These are phyloP conservation scores for Rhogogaster chlorosoma DNA, from an alignment of 2,888 invertebrate species.

Conservation along the genomic window DNA sequence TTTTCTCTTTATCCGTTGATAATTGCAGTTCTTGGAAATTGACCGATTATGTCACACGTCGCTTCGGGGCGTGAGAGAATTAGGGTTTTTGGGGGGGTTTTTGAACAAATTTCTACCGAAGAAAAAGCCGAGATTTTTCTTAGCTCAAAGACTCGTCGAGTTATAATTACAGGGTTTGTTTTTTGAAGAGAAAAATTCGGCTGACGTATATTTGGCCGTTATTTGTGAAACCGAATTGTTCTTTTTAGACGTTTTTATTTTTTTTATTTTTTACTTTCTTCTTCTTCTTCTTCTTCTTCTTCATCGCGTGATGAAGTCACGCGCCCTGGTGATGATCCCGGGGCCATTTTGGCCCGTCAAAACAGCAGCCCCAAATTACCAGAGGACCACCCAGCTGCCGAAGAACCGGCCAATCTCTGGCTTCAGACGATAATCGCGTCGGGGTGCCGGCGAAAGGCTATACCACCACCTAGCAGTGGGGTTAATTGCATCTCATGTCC, in stretches of 20 bases:
- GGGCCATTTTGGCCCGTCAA: constrained; percentile 70
- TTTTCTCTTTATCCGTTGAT: neutral
- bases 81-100: too few relatives aligned
- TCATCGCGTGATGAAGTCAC: constrained; percentile 25
- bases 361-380: constrained; percentile 73
- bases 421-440: constrained; percentile 72
- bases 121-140: too few relatives aligned
- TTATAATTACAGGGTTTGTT: neutral
- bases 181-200: neutral
- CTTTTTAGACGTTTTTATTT: neutral
- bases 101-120: too few relatives aligned
- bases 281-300: neutral
- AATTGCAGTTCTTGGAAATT: neutral
- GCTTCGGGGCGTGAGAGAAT: too few relatives aligned
- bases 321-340: constrained; percentile 65
- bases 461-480: constrained; percentile 38
- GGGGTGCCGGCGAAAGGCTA: constrained; percentile 51
- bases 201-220: neutral
- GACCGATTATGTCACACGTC: neutral
- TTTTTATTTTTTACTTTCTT: neutral
- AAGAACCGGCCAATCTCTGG: constrained; percentile 73
- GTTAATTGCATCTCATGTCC: constrained; percentile 45
- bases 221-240: neutral
- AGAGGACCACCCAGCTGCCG: constrained; percentile 73
- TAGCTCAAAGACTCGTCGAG: too few relatives aligned